Conservation (phyloP, 1,140 invertebrate genomes). For the Bombus soroeensis region DNA sequence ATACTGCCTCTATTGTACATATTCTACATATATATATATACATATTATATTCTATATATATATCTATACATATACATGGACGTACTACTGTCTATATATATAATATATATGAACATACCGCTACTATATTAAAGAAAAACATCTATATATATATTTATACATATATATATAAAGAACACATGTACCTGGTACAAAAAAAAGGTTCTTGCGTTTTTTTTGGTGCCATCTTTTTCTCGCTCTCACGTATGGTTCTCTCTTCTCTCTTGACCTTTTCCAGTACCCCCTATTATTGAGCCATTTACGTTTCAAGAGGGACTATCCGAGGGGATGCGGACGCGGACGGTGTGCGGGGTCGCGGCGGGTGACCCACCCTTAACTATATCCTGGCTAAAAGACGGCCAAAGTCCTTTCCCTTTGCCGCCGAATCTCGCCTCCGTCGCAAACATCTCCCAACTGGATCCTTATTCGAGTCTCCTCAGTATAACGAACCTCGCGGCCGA, state of each 20-base stretch:
- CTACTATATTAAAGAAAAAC: slow-evolving; percentile 39
- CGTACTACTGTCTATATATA: slow-evolving; percentile 70
- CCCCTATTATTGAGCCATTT: slow-evolving; percentile 93
- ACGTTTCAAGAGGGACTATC: slow-evolving; percentile 91
- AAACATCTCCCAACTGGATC: slow-evolving; percentile 88
- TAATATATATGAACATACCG: slow-evolving; percentile 72
- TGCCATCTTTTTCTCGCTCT: slow-evolving; percentile 85
- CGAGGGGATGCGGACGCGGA: slow-evolving; percentile 92
- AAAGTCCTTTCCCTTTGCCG: slow-evolving; percentile 84
- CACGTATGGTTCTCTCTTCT: slow-evolving; percentile 86
- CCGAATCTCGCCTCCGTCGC: slow-evolving; percentile 84
- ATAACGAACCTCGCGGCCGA: slow-evolving; percentile 89
- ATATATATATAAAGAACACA: slow-evolving; percentile 71
- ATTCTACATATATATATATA: slow-evolving; percentile 78
- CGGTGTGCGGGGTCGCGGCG: slow-evolving; percentile 92
- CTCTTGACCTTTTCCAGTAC: slow-evolving; percentile 88
- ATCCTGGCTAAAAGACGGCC: slow-evolving; percentile 91
- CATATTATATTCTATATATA: slow-evolving; percentile 76
- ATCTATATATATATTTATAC: slow-evolving; percentile 65
- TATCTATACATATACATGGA: slow-evolving; percentile 71
- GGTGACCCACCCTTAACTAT: slow-evolving; percentile 90
- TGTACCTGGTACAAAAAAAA: slow-evolving; percentile 69
- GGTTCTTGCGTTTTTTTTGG: slow-evolving; percentile 79
- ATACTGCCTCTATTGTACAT: slow-evolving; percentile 81
- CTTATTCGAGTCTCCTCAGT: slow-evolving; percentile 90